Base-by-base conservation (phyloP, 37 sponge, comb jelly and placozoan genomes). In the Hormiphora californensis region DNA sequence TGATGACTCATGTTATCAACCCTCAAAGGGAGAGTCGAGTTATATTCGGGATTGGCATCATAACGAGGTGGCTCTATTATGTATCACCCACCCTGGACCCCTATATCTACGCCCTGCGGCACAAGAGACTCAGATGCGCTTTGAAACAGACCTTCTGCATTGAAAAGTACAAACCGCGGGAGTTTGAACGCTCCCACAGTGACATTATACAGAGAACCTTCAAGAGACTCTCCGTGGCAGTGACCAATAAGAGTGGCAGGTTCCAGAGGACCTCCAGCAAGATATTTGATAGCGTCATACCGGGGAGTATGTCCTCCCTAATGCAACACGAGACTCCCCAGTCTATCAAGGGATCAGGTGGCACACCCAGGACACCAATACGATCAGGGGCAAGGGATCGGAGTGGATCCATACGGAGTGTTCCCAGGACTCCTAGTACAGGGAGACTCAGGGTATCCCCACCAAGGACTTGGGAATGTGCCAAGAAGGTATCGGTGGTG, bases 81-180 rank as follows among this genome's bases (percentile, higher is more conserved):
- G 30, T 57, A 5, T 57, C 61, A 5, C 61, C 61, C n/a, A 57
- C 61, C n/a, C 23, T 57, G 23, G 61, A 57, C 61, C 61, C 61
- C 61, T 57, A 19, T 15, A 57, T 57, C 9, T 57, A 57, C 61
- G 61, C 61, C 7, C 61, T 57, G 17, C 61, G 61, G 27, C 61
- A 57, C 61, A 57, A 57, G n/a, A 23, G 61, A 57, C 61, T 57
- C n/a, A 23, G 27, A 30, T 28, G 61, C 27, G 61, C 61, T 4
- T 28, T 57, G 27, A 57, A 57, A 57, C 61, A 57, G n/a, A 57
- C 61, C 4, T 57, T 57, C 61, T 57, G 61, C n/a, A 57, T 57
- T 4, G 30, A 23, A 5, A 5, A 15, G n/a, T 57, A 57, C 61
- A 23, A 12, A 30, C n/a, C n/a, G n/a, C 30, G 61, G 9, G 61